Evolutionary conservation across 2,113 vertebrate species (phyloP).

Genomic region (Cyprinodon variegatus): DNA sequence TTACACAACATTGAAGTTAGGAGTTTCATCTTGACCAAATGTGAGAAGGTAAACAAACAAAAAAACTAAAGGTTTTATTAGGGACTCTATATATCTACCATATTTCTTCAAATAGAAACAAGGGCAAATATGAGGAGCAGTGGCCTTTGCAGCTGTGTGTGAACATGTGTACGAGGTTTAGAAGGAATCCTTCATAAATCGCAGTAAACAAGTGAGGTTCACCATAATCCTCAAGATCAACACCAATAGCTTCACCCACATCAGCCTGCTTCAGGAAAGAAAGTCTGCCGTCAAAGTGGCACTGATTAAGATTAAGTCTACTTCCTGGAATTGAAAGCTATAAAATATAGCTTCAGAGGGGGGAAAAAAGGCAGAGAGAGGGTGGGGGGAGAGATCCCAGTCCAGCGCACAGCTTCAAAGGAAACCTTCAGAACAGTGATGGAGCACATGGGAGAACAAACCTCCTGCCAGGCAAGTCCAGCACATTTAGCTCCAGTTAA

Average conservation of each 20-base stretch:
- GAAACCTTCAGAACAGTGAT: slow-evolving; percentile 47
- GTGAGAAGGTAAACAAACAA: neutral
- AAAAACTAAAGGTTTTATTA: neutral
- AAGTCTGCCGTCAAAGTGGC: slow-evolving; percentile 37
- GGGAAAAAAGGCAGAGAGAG: slow-evolving; percentile 5
- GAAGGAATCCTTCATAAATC: slow-evolving; percentile 4
- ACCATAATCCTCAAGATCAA: slow-evolving; percentile 23
- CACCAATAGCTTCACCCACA: slow-evolving; percentile 18
- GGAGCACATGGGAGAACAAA: slow-evolving; percentile 52
- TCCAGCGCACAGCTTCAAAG: slow-evolving; percentile 67
- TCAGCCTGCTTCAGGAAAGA: slow-evolving; percentile 1
- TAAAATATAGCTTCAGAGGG: slow-evolving; percentile 59
- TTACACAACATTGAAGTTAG: neutral
- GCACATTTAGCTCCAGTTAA: neutral
- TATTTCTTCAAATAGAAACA: neutral
- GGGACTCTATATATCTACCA: too few species aligned
- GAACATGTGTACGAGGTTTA: neutral
- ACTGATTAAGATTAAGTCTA: slow-evolving; percentile 47
- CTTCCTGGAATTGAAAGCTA: slow-evolving; percentile 41
- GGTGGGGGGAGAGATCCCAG: slow-evolving; percentile 33
- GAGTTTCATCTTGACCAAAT: neutral
- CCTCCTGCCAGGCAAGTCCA: slow-evolving; percentile 15
- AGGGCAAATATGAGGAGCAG: neutral
- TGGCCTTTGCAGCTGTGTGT: neutral
- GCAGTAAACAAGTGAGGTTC: slow-evolving; percentile 13